phyloP scores from a whole-genome alignment of 1,140 invertebrate species.

The Zaprionus kolodkinae region DNA sequence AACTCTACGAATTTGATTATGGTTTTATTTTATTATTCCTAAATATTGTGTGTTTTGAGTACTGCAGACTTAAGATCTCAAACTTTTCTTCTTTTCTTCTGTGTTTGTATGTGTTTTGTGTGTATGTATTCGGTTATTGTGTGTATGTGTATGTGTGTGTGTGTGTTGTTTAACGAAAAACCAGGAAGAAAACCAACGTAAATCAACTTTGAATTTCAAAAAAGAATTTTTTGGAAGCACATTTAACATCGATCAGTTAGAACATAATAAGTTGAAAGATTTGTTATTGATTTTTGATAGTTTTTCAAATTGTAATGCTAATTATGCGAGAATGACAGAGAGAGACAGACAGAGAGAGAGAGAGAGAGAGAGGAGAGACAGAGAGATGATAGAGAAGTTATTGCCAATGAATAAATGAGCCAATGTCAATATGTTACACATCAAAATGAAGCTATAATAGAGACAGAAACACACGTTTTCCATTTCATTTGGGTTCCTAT shows the following conservation, averaged over 20 bases:
- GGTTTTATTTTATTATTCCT: slow-evolving; percentile 6
- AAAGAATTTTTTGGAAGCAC: slow-evolving; percentile 70
- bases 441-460: slow-evolving; percentile 40
- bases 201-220: slow-evolving; percentile 64
- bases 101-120: slow-evolving; percentile 12
- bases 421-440: slow-evolving; percentile 58
- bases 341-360: slow-evolving; percentile 25
- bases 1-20: background rate
- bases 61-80: no score
- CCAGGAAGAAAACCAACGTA: slow-evolving; percentile 46
- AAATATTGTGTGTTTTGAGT: background rate
- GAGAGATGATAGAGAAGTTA: background rate
- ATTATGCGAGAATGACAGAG: slow-evolving; percentile 55
- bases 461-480: slow-evolving; percentile 22
- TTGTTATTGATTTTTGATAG: slow-evolving; percentile 28
- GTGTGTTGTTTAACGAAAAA: slow-evolving; percentile 42
- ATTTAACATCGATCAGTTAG: slow-evolving; percentile 73
- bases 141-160: slow-evolving; percentile 33
- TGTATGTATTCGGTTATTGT: slow-evolving; percentile 28
- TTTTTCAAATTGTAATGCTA: slow-evolving; percentile 44
- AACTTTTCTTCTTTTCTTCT: background rate
- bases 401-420: slow-evolving; percentile 37
- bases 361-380: background rate
- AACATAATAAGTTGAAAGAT: slow-evolving; percentile 56
- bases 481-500: background rate